phyloP scores from a whole-genome alignment of 1,140 invertebrate species.

The Camponotus vicinus region DNA sequence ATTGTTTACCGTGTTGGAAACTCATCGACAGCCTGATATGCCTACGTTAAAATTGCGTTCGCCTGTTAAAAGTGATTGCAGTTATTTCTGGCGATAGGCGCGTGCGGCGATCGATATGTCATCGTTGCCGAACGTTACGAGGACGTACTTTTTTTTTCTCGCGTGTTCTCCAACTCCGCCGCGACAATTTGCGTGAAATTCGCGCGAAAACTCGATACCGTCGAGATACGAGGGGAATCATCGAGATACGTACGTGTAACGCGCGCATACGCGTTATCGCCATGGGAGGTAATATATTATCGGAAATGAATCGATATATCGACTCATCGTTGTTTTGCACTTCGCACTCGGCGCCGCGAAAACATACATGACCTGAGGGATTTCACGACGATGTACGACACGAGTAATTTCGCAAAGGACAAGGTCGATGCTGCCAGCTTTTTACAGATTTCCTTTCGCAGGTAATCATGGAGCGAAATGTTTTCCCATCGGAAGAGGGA shows the following conservation, averaged over 20 bases:
- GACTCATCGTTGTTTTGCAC: slow-evolving; percentile 66
- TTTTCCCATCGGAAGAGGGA: slow-evolving; percentile 7
- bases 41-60: slow-evolving; percentile 38
- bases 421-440: slow-evolving; percentile 55
- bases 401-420: slow-evolving; percentile 68
- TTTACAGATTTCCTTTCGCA: slow-evolving; percentile 22
- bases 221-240: slow-evolving; percentile 6
- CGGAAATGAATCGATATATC: slow-evolving; percentile 75
- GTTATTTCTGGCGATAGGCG: slow-evolving; percentile 47
- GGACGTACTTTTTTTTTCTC: slow-evolving; percentile 6
- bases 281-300: slow-evolving; percentile 71
- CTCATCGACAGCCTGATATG: not conserved
- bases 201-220: slow-evolving; percentile 3
- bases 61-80: slow-evolving; percentile 40
- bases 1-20: not conserved
- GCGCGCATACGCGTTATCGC: slow-evolving; percentile 59
- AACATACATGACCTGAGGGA: slow-evolving; percentile 65
- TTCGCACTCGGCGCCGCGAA: slow-evolving; percentile 41
- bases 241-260: not conserved
- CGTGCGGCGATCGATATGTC: slow-evolving; percentile 47
- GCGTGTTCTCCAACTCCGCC: not conserved
- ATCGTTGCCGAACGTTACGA: slow-evolving; percentile 20
- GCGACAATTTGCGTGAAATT: slow-evolving; percentile 27
- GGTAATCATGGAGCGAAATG: not conserved
- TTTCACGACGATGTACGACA: slow-evolving; percentile 51